Percentiles rank a stretch among this genome's conserved stretches.
Evolutionary conservation across 2,797 vertebrate genomes (phyloP).

Genomic region (Coranthus polyacanthus): DNA sequence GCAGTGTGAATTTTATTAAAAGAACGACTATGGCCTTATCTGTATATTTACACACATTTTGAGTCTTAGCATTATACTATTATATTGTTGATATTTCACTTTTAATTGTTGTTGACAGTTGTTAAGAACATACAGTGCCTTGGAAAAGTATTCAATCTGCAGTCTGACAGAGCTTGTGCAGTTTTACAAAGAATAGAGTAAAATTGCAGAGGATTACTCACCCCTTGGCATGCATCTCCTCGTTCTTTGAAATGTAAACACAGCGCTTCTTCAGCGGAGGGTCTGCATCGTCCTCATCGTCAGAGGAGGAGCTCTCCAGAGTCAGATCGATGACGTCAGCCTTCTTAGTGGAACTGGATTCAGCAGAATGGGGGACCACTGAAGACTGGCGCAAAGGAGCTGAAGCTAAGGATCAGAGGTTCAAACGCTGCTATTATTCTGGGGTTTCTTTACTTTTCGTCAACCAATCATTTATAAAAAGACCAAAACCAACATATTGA

Average conservation of each 20-base stretch:
- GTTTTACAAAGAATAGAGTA: too few species aligned
- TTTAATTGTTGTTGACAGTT: too few species aligned
- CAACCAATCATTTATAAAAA: neutral
- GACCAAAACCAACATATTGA: neutral
- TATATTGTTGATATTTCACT: too few species aligned
- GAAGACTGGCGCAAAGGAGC: conserved; percentile 86
- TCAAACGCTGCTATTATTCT: neutral
- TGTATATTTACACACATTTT: too few species aligned
- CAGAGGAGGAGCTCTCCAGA: conserved; percentile 92
- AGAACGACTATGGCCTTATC: too few species aligned
- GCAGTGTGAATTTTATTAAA: too few species aligned
- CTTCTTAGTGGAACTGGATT: conserved; percentile 88
- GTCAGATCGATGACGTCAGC: conserved; percentile 96
- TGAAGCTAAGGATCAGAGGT: conserved; percentile 67
- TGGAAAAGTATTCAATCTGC: too few species aligned
- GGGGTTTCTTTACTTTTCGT: neutral
- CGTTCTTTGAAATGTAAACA: conserved; percentile 89
- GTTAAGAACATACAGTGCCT: too few species aligned
- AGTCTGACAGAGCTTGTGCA: too few species aligned
- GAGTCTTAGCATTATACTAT: too few species aligned
- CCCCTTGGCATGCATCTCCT: conserved; percentile 92
- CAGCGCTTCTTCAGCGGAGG: conserved; percentile 92
- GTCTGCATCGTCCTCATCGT: conserved; percentile 86
- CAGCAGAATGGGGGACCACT: conserved; percentile 77
- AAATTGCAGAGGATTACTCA: too few species aligned